These are phyloP conservation scores for Lepisosteus oculatus DNA, from an alignment of 2,113 vertebrate genomes.

Conservation along the genomic window DNA sequence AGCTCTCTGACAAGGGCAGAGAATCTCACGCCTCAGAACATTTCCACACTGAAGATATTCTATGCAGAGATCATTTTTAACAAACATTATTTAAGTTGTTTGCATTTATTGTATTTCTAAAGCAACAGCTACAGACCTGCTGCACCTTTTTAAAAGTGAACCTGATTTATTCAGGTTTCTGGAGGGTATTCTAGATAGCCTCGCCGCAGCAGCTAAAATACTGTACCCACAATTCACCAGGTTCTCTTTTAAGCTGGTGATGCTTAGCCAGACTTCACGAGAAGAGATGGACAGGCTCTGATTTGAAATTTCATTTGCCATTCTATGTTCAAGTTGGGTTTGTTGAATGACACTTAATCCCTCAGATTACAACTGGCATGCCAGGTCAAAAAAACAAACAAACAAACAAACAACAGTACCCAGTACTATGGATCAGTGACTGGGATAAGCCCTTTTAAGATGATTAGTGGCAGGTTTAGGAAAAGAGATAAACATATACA, in stretches of 20 bases:
- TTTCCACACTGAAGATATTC: too few relatives aligned
- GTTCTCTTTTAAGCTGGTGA: too few relatives aligned
- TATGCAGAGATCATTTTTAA: not conserved
- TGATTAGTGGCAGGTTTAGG: constrained; percentile 19
- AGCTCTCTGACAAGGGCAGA: too few relatives aligned
- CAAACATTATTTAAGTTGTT: not conserved
- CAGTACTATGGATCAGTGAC: constrained; percentile 9
- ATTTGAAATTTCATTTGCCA: constrained; percentile 8
- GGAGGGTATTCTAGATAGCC: too few relatives aligned
- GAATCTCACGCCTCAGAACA: too few relatives aligned
- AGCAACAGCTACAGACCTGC: too few relatives aligned
- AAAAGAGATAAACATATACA: constrained; percentile 13
- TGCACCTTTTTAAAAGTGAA: too few relatives aligned
- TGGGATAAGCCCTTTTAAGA: constrained; percentile 13
- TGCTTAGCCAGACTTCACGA: not conserved
- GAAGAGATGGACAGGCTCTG: not conserved
- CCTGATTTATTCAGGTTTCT: too few relatives aligned
- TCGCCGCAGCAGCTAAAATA: too few relatives aligned
- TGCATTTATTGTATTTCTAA: too few relatives aligned
- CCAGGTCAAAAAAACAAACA: constrained; percentile 1
- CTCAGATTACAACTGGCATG: constrained; percentile 19
- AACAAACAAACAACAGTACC: too few relatives aligned
- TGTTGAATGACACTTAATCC: constrained; percentile 4
- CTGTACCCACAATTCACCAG: too few relatives aligned
- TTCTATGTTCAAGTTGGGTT: not conserved